Base-by-base conservation (phyloP, 92 coral and sea anemone species). In the Ricordea florida region DNA sequence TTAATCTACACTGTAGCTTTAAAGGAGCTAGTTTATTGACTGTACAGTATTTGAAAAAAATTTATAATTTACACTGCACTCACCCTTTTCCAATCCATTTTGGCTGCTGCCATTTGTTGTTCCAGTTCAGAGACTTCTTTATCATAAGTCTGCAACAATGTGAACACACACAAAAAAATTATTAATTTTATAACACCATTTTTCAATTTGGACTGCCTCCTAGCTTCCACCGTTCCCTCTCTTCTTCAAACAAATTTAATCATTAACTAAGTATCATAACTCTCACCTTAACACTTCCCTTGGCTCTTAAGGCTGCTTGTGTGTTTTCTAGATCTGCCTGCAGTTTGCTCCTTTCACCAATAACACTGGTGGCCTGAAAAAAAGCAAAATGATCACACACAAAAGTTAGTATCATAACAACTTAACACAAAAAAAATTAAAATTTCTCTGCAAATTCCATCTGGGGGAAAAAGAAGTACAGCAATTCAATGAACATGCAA, bases 291-390 rank as follows among this genome's bases (percentile, higher is more conserved):
- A 78, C 64, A 60, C 89, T 85, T 20, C 93, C 87, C 47, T 84
- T 92, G 56, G 87, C 76, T 60, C 77, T 85, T 16, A 96, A 78
- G 26, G 87, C 96, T 41, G 97, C 92, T 75, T 96, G 96, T 7
- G 97, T 92, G 26, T 82, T 83, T 53, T 89, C 92, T 47, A 96
- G 82, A 62, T 75, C 90, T 14, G 97, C 97, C 76, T 87, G 88
- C 10, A 96, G 89, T 60, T 87, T 85, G 56, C 93, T 96, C 63
- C 83, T 93, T 82, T 96, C 99, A 7, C 92, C 97, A 45, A 96
- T 61, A 22, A 74, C 99, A 80, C 89, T 88, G 35, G 99, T 89
- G 22, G 99, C 96, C 99, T 96, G 33, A n/a, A 72, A 67, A 58
- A 45, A 18, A 18, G 29, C 25, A 42, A 2, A 42, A 10, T 6